Evolutionary conservation across 2,113 vertebrate species (phyloP).

Genomic region (Eira barbara): DNA sequence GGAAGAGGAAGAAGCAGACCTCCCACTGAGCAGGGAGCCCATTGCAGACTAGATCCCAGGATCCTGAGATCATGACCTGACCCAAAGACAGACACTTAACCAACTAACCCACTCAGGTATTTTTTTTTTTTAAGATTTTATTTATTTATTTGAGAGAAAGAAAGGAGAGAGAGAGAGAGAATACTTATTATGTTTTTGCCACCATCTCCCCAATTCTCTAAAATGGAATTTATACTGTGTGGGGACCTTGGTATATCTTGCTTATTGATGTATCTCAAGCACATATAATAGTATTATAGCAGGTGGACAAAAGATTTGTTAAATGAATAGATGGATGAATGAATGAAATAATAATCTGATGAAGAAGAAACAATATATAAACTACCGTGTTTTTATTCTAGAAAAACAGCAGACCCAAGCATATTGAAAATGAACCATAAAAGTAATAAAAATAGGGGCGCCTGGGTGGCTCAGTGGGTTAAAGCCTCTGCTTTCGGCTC

Average conservation of each 20-base stretch:
- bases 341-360: neutral
- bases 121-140: neutral
- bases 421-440: neutral
- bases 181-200: neutral
- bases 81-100: neutral
- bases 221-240: neutral
- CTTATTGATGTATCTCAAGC: neutral
- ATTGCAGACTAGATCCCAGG: neutral
- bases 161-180: no score
- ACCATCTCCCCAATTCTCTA: neutral
- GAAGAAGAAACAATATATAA: neutral
- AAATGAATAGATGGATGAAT: neutral
- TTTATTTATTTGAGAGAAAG: neutral
- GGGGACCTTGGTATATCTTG: neutral
- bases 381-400: neutral
- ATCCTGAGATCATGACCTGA: neutral
- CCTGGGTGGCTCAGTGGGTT: no score
- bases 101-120: neutral
- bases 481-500: no score
- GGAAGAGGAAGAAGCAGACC: neutral
- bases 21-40: neutral
- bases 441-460: neutral
- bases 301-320: neutral
- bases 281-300: neutral
- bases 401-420: neutral